Percentiles rank a stretch among this genome's conserved stretches.
phyloP scores from a whole-genome alignment of 2,113 vertebrate genomes.

The Diadophis punctatus region DNA sequence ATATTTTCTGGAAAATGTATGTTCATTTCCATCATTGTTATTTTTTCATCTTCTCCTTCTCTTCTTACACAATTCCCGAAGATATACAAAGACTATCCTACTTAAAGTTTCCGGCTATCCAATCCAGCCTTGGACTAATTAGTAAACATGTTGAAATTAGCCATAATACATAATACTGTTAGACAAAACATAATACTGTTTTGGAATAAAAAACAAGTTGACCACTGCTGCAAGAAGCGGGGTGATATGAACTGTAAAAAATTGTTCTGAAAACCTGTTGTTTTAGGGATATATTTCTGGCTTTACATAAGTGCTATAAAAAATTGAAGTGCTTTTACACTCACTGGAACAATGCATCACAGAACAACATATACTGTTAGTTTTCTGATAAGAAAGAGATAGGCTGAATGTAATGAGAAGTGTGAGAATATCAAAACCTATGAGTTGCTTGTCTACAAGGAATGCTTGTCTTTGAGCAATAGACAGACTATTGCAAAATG shows the following conservation, averaged over 20 bases:
- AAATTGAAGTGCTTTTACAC: slow-evolving; percentile 4
- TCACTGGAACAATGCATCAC: slow-evolving; percentile 23
- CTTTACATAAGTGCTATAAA: not conserved
- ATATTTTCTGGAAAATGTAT: not conserved
- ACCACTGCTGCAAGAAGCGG: not conserved
- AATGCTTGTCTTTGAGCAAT: slow-evolving; percentile 8
- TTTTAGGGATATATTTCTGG: slow-evolving; percentile 30
- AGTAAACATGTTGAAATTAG: not conserved
- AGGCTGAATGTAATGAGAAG: slow-evolving; percentile 18
- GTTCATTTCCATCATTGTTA: not conserved
- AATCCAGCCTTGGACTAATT: not conserved
- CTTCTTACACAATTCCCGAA: not conserved
- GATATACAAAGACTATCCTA: not conserved
- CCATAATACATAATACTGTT: not conserved
- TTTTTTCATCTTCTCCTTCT: not conserved
- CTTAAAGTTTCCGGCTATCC: not conserved
- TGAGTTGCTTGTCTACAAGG: not conserved
- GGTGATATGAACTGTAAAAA: no score
- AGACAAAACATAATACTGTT: not conserved
- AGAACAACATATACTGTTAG: slow-evolving; percentile 25
- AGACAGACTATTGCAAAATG: not conserved
- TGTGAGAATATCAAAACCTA: slow-evolving; percentile 31
- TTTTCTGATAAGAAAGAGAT: slow-evolving; percentile 9
- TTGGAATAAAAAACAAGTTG: not conserved
- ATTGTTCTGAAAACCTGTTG: not conserved